Conservation (phyloP, 2,113 vertebrate genomes). For the Oncorhynchus tshawytscha region DNA sequence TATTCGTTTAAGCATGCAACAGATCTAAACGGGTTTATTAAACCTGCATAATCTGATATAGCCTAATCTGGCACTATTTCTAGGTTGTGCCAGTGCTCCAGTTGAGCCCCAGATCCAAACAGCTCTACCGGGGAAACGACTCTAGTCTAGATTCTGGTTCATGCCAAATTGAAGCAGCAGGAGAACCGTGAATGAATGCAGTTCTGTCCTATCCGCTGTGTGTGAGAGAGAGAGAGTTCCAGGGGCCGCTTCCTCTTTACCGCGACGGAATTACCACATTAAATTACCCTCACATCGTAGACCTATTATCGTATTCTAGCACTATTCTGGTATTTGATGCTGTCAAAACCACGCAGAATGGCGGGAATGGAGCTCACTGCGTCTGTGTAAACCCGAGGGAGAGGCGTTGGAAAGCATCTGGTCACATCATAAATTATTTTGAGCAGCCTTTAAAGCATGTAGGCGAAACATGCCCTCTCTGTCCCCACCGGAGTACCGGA, state of each 20-base stretch:
- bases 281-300: background rate
- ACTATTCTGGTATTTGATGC: background rate
- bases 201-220: background rate
- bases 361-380: background rate
- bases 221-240: background rate
- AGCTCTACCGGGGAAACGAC: background rate
- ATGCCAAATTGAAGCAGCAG: background rate
- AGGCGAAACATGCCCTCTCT: constrained; percentile 68
- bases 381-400: background rate
- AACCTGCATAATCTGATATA: background rate
- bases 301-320: background rate
- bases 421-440: background rate
- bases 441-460: background rate
- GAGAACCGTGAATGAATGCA: background rate
- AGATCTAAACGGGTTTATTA: background rate
- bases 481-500: constrained; percentile 76
- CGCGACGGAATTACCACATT: background rate
- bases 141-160: background rate
- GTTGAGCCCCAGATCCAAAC: background rate
- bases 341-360: background rate
- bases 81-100: background rate
- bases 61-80: background rate
- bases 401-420: background rate
- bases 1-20: background rate
- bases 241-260: background rate